Percentiles rank a stretch among this genome's conserved stretches.
Conservation (phyloP, 2,797 vertebrate genomes). For the Sebastes oblongus region DNA sequence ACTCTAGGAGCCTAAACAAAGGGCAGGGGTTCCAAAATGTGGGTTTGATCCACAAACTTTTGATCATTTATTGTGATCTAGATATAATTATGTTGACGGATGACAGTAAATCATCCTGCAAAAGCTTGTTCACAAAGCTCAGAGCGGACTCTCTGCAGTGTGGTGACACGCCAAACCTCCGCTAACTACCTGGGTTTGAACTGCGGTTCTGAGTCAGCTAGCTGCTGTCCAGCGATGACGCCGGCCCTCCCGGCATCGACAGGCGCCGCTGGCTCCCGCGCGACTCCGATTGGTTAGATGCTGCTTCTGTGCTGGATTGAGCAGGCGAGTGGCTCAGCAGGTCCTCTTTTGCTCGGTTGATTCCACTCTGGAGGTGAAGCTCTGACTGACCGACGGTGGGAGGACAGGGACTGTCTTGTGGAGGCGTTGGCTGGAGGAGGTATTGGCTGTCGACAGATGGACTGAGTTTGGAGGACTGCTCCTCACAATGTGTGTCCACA, state of each 20-base stretch:
- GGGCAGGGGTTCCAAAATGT: background rate
- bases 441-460: background rate
- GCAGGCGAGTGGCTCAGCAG: background rate
- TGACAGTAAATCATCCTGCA: background rate
- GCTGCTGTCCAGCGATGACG: slow-evolving; percentile 34
- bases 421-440: background rate
- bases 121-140: background rate
- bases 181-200: slow-evolving; percentile 80
- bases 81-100: background rate
- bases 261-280: slow-evolving; percentile 46
- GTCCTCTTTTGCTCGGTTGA: background rate
- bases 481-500: background rate
- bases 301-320: background rate
- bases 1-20: background rate
- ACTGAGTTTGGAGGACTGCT: background rate
- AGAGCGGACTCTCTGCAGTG: background rate
- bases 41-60: background rate
- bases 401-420: background rate
- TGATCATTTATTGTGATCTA: background rate
- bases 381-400: background rate
- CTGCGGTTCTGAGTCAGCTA: slow-evolving; percentile 78
- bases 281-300: background rate
- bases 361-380: background rate
- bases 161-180: background rate
- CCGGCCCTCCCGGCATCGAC: slow-evolving; percentile 76